These are phyloP conservation scores for Helobdella robusta DNA, from an alignment of 2,888 invertebrate genomes.

Conservation along the genomic window DNA sequence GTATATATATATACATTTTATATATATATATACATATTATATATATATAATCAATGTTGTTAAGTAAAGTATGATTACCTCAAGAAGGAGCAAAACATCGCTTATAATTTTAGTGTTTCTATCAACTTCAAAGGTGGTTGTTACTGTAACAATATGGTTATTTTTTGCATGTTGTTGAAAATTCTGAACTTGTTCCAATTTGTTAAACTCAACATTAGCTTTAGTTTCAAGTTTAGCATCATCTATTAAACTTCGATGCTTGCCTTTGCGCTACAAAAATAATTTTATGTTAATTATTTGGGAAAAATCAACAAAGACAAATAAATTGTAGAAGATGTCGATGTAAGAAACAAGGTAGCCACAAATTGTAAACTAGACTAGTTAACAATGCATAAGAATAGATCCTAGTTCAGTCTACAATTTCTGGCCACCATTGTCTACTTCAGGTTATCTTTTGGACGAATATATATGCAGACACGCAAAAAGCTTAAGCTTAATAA, in stretches of 20 bases:
- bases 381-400: conserved; percentile 18
- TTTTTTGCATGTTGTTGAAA: too few relatives aligned
- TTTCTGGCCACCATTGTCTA: conserved; percentile 23
- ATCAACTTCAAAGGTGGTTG: too few relatives aligned
- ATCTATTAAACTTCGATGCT: conserved; percentile 87
- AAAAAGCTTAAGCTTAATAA: too few relatives aligned
- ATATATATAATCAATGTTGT: too few relatives aligned
- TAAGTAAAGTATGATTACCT: too few relatives aligned
- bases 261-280: conserved; percentile 74
- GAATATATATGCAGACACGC: too few relatives aligned
- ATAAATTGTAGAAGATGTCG: not conserved
- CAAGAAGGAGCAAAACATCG: too few relatives aligned
- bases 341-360: conserved; percentile 11
- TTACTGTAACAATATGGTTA: too few relatives aligned
- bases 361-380: conserved; percentile 33
- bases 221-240: conserved; percentile 93
- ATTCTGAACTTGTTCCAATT: conserved; percentile 41
- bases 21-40: too few relatives aligned
- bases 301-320: too few relatives aligned
- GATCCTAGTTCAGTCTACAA: conserved; percentile 31
- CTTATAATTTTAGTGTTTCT: too few relatives aligned
- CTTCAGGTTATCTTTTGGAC: not conserved
- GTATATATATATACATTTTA: too few relatives aligned
- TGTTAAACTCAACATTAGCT: conserved; percentile 69
- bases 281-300: not conserved